phyloP scores from a whole-genome alignment of 1,140 invertebrate genomes.

The Conus ventricosus region DNA sequence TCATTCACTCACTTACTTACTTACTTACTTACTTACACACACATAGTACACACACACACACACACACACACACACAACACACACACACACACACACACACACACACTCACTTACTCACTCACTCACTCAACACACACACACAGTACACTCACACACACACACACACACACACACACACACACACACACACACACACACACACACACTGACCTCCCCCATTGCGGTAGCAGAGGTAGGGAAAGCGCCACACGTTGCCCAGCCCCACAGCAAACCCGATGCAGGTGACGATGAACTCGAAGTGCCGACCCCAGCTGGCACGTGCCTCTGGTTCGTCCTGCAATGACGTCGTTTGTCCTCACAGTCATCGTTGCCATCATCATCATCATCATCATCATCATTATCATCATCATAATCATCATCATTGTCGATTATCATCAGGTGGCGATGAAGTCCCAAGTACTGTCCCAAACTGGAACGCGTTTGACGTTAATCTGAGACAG shows the following conservation, averaged over 20 bases:
- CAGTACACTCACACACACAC: too few relatives aligned
- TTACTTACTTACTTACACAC: too few relatives aligned
- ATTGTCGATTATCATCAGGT: not conserved
- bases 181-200: not conserved
- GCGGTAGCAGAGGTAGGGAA: conserved; percentile 36
- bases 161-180: too few relatives aligned
- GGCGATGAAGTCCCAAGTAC: not conserved
- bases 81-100: too few relatives aligned
- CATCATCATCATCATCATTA: not conserved
- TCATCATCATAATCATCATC: not conserved
- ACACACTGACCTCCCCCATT: conserved; percentile 31
- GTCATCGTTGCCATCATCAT: not conserved
- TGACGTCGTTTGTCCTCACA: not conserved
- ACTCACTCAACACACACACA: not conserved
- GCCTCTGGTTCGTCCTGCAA: not conserved
- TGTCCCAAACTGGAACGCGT: not conserved
- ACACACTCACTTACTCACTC: not conserved
- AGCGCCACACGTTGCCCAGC: conserved; percentile 29
- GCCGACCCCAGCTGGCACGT: conserved; percentile 4
- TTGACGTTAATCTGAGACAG: too few relatives aligned
- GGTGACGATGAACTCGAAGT: conserved; percentile 31
- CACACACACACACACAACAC: too few relatives aligned
- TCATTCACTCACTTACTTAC: too few relatives aligned
- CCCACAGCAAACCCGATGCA: conserved; percentile 35
- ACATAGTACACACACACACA: too few relatives aligned